Evolutionary conservation across 2,888 invertebrate genomes (phyloP), one percentile per base, ranked within the genome.

Genomic region (Acronicta leporina): DNA sequence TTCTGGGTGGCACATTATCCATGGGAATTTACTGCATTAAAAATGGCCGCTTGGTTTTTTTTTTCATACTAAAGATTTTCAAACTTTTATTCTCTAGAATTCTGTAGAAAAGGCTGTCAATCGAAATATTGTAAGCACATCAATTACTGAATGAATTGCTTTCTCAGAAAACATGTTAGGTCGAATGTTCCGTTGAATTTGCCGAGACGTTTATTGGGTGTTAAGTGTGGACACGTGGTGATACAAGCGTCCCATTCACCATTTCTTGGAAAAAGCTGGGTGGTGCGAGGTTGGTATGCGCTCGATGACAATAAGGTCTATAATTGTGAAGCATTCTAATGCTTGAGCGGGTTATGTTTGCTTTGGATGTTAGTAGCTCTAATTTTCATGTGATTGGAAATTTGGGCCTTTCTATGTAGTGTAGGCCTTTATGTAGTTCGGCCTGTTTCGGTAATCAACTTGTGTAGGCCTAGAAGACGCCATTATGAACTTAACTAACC

Each of bases 181-280:
- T 64, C 27, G 11, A 55, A 59, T 73, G 73, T 53, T 60, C 51
- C 40, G 15, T 47, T 45, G 51, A 60, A 63, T 27, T 25, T 20
- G 20, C 35, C 14, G 20, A 11, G 41, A 51, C 57, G 33, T 54
- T 73, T 68, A 63, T 71, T 68, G 63, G 16, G 74, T 68, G 74
- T 51, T 68, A 51, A 68, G 27, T 59, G 53, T 30, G 16, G n/a
- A 42, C 69, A 59, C 53, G 53, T 73, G 68, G 27, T 42, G 33
- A 7, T 38, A 61, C 73, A 68, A 33, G 38, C 40, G 13, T 35
- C 0, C 40, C 45, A 55, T 67, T 54, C 20, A 59, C 15, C 51
- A 33, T 46, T 62, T 62, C 73, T 54, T 35, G 49, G 68, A 53
- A 73, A 4, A 0, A 44, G 30, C 40, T 72, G 30, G 43, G 38